Conservation (phyloP, 1,140 invertebrate genomes). For the Pinna nobilis region DNA sequence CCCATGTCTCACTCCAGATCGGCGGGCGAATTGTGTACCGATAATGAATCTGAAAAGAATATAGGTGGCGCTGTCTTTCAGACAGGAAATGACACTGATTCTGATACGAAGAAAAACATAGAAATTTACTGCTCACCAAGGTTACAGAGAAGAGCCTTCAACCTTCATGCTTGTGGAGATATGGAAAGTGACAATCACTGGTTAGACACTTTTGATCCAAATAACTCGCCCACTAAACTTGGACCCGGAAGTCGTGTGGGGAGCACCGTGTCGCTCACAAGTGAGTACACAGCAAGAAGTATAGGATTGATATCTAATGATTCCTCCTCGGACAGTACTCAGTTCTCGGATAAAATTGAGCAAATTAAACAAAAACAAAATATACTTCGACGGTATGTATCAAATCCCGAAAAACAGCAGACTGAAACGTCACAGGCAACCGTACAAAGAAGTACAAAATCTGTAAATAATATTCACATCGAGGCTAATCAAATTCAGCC, state of each 20-base stretch:
- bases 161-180: constrained; percentile 1
- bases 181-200: constrained; percentile 29
- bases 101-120: constrained; percentile 16
- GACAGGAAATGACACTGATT: constrained; percentile 12
- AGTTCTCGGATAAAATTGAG: constrained; percentile 45
- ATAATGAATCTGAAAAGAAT: constrained; percentile 5
- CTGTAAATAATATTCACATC: constrained; percentile 43
- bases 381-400: constrained; percentile 36
- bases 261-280: constrained; percentile 42
- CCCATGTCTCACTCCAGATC: constrained; percentile 41
- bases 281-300: constrained; percentile 47
- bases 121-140: constrained; percentile 44
- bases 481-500: constrained; percentile 13
- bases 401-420: constrained; percentile 40
- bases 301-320: constrained; percentile 49
- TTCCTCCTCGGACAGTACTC: constrained; percentile 44
- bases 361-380: constrained; percentile 44
- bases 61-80: neutral
- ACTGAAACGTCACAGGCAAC: constrained; percentile 12
- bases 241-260: constrained; percentile 42
- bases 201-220: constrained; percentile 44
- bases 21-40: constrained; percentile 35
- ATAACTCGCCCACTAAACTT: constrained; percentile 44
- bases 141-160: constrained; percentile 24
- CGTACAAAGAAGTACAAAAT: constrained; percentile 40